These are phyloP conservation scores for Bombus cullumanus DNA, from an alignment of 1,140 invertebrate genomes.

Conservation along the genomic window DNA sequence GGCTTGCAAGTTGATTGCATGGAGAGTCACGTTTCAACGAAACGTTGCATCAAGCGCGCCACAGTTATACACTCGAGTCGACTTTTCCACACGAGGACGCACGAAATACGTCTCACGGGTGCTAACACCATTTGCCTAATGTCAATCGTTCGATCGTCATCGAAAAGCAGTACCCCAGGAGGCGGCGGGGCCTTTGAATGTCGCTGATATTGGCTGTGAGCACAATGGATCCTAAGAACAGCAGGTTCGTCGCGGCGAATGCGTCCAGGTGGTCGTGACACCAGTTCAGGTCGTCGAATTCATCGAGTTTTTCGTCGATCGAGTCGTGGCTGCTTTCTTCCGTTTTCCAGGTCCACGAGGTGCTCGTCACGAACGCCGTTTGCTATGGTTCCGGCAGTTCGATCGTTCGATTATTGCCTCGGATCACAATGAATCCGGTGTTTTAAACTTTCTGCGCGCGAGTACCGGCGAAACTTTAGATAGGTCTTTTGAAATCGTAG, in stretches of 20 bases:
- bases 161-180: not conserved
- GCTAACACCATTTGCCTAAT: conserved; percentile 29
- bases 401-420: not conserved
- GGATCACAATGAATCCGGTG: not conserved
- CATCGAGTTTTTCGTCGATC: not conserved
- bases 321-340: too few relatives aligned
- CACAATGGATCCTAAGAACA: not conserved
- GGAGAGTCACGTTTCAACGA: conserved; percentile 20
- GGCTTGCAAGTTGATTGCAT: conserved; percentile 22
- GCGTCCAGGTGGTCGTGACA: not conserved
- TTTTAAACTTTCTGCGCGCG: not conserved
- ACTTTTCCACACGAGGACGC: not conserved
- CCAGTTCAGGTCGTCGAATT: conserved; percentile 10
- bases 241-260: not conserved
- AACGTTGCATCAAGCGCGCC: conserved; percentile 7
- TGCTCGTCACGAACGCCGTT: not conserved
- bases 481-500: not conserved
- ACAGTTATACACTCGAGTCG: not conserved
- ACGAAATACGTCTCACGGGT: not conserved
- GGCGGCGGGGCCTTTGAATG: not conserved
- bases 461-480: not conserved
- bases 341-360: too few relatives aligned
- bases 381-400: not conserved
- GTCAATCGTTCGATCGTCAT: not conserved
- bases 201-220: not conserved